Evolutionary conservation across 2,797 vertebrate species (phyloP).

Genomic region (Somateria mollissima): DNA sequence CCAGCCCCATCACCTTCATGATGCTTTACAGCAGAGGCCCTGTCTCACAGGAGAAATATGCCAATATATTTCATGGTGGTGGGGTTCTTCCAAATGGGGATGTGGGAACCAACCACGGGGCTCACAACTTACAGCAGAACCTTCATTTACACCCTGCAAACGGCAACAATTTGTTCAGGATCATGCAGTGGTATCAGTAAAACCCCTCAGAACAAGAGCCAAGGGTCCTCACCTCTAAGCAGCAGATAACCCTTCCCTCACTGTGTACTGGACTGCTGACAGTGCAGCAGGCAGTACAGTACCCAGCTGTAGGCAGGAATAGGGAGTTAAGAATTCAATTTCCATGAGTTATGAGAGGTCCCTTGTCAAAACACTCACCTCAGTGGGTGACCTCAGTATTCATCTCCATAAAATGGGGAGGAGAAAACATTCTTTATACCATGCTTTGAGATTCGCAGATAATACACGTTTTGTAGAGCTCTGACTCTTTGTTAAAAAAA

Average conservation of each 20-base stretch:
- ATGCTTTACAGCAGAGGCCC: background rate
- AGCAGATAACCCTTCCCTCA: background rate
- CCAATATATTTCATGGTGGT: background rate
- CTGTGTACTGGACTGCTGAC: background rate
- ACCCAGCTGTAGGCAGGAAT: background rate
- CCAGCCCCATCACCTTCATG: background rate
- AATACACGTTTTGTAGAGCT: background rate
- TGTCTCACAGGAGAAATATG: background rate
- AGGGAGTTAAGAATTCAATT: background rate
- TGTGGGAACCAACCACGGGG: background rate
- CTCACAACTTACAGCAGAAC: background rate
- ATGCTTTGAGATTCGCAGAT: conserved; percentile 34
- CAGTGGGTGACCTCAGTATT: background rate
- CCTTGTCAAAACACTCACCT: background rate
- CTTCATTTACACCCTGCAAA: background rate
- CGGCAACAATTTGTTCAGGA: background rate
- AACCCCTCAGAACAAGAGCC: background rate
- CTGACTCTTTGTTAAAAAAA: conserved; percentile 40
- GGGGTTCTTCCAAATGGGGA: background rate
- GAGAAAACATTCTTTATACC: background rate
- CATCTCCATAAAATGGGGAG: background rate
- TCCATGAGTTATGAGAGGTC: background rate
- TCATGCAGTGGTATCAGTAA: background rate
- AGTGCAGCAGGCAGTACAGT: background rate
- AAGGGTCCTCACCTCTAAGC: background rate